These are phyloP conservation scores for Exephanes ischioxanthus DNA, from an alignment of 2,888 invertebrate genomes.

Conservation along the genomic window DNA sequence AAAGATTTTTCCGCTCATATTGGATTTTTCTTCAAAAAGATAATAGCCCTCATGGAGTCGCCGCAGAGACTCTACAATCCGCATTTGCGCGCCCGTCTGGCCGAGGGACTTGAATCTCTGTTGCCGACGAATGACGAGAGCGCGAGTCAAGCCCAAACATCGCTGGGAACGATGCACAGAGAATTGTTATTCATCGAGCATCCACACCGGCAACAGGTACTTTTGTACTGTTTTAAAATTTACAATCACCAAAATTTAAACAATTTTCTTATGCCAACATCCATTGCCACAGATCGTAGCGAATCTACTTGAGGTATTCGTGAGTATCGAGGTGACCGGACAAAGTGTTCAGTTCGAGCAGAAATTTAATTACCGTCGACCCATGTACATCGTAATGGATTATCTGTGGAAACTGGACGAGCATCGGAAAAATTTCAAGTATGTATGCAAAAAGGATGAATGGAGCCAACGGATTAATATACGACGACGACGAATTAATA, in stretches of 20 bases:
- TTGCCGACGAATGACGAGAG: conserved; percentile 90
- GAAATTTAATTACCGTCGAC: conserved; percentile 97
- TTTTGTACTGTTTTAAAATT: background rate
- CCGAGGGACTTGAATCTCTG: conserved; percentile 95
- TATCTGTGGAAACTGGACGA: conserved; percentile 94
- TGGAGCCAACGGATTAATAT: background rate
- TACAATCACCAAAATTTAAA: background rate
- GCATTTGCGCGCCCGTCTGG: conserved; percentile 95
- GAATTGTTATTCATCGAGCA: conserved; percentile 92
- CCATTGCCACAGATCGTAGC: conserved; percentile 88
- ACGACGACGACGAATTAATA: too few relatives aligned
- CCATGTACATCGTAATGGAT: conserved; percentile 97
- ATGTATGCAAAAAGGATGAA: conserved; percentile 58
- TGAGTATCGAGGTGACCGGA: conserved; percentile 99
- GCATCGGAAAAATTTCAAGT: conserved; percentile 92
- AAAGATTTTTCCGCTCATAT: conserved; percentile 3
- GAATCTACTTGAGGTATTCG: conserved; percentile 95
- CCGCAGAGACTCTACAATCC: conserved; percentile 94
- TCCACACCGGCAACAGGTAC: conserved; percentile 89
- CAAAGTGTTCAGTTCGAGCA: conserved; percentile 98
- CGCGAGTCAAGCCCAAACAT: conserved; percentile 81
- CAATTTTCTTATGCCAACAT: background rate
- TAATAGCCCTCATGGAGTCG: conserved; percentile 96
- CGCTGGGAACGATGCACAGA: conserved; percentile 87
- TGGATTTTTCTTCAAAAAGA: conserved; percentile 77